Percentiles rank a stretch among this genome's conserved stretches.
Evolutionary conservation across 2,113 vertebrate genomes (phyloP).

Genomic region (Barbus barbus): DNA sequence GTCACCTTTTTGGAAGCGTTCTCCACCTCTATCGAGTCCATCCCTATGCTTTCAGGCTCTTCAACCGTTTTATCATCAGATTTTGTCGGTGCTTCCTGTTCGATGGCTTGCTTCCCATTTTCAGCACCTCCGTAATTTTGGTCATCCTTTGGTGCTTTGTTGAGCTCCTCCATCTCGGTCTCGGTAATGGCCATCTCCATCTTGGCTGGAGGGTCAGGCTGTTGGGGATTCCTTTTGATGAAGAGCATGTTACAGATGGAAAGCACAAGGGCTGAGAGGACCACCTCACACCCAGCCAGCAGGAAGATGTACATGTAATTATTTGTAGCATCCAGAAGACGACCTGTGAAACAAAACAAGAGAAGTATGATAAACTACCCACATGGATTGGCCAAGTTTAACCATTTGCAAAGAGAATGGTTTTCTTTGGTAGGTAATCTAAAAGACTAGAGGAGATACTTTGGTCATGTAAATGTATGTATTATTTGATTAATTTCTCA

Average conservation of each 20-base stretch:
- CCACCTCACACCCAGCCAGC: conserved; percentile 86
- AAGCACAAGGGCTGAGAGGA: conserved; percentile 80
- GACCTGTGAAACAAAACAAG: conserved; percentile 73
- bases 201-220: conserved; percentile 60
- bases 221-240: conserved; percentile 71
- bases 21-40: conserved; percentile 74
- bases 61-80: conserved; percentile 13
- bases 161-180: conserved; percentile 80
- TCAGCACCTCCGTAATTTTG: background rate
- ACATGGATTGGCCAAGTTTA: background rate
- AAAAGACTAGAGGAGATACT: background rate
- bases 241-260: conserved; percentile 83
- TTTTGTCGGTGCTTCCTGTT: background rate
- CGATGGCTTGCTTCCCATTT: background rate
- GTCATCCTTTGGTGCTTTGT: conserved; percentile 40
- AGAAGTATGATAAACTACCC: background rate
- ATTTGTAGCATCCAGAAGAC: conserved; percentile 82
- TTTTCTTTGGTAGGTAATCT: background rate
- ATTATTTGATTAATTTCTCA: background rate
- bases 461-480: background rate
- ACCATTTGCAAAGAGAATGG: background rate
- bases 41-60: conserved; percentile 49
- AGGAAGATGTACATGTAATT: conserved; percentile 89
- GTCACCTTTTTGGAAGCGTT: conserved; percentile 75
- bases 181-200: conserved; percentile 72